These are phyloP conservation scores for Mormyrops boulengeri DNA, from an alignment of 2,797 vertebrate species.

Conservation along the genomic window DNA sequence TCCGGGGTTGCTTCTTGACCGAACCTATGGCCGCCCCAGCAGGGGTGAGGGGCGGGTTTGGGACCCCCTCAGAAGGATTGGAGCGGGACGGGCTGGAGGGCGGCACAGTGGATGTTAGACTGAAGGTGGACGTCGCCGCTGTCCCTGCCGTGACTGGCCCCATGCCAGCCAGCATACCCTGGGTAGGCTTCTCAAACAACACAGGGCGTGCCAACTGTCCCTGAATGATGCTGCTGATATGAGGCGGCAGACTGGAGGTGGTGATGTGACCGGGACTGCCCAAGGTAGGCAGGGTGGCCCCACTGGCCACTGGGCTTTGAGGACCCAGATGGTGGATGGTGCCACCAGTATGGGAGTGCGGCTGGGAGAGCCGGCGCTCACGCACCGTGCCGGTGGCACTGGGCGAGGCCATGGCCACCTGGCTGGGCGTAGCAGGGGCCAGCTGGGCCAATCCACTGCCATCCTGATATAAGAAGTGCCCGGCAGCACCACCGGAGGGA, in stretches of 20 bases:
- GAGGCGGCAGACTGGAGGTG: constrained; percentile 87
- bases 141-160: constrained; percentile 50
- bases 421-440: constrained; percentile 66
- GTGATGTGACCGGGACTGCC: constrained; percentile 85
- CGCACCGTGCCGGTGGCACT: constrained; percentile 66
- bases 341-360: constrained; percentile 88
- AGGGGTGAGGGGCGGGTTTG: constrained; percentile 67
- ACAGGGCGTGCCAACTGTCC: constrained; percentile 84
- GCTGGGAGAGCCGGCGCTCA: constrained; percentile 87
- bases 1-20: constrained; percentile 76
- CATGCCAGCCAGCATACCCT: constrained; percentile 71
- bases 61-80: constrained; percentile 65
- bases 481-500: constrained; percentile 59
- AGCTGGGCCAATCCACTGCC: constrained; percentile 77
- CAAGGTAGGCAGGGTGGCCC: constrained; percentile 69
- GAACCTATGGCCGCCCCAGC: constrained; percentile 51
- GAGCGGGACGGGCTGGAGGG: constrained; percentile 83
- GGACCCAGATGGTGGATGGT: constrained; percentile 93
- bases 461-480: constrained; percentile 91
- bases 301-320: constrained; percentile 81
- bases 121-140: constrained; percentile 58
- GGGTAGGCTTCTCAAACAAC: constrained; percentile 75
- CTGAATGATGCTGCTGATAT: constrained; percentile 97
- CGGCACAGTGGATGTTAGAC: constrained; percentile 75
- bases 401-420: constrained; percentile 76